Evolutionary conservation across 2,113 vertebrate species (phyloP).

Genomic region (Amia ocellicauda): DNA sequence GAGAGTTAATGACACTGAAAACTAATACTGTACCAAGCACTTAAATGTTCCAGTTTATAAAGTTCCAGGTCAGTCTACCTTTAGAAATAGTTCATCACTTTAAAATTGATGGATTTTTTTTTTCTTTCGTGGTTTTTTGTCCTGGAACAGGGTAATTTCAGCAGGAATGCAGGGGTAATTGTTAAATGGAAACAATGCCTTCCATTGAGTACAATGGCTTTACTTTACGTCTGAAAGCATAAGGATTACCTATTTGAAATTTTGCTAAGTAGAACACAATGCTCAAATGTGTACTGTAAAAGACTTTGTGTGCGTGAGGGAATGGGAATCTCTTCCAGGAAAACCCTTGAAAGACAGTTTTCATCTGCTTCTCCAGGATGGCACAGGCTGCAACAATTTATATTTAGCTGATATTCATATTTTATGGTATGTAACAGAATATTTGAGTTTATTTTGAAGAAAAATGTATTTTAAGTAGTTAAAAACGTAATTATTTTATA

Average conservation of each 20-base stretch:
- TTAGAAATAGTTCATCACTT: conserved; percentile 29
- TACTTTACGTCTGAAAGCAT: conserved; percentile 21
- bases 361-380: no score
- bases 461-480: no score
- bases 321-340: neutral
- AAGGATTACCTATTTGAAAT: neutral
- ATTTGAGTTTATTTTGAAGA: no score
- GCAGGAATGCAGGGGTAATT: conserved; percentile 27
- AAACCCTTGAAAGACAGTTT: no score
- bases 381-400: no score
- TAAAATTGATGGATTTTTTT: conserved; percentile 25
- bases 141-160: conserved; percentile 20
- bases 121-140: conserved; percentile 18
- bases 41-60: conserved; percentile 45
- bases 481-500: no score
- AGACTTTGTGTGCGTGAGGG: conserved; percentile 11
- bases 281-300: conserved; percentile 15
- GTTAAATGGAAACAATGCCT: neutral
- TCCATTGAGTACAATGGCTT: conserved; percentile 12
- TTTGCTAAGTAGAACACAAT: neutral
- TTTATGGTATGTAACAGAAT: no score
- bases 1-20: conserved; percentile 69
- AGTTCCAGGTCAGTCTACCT: conserved; percentile 34
- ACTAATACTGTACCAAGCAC: conserved; percentile 49
- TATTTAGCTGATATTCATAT: no score